Conservation (phyloP, 1,140 invertebrate species). For the Ceratosolen solmsi region DNA sequence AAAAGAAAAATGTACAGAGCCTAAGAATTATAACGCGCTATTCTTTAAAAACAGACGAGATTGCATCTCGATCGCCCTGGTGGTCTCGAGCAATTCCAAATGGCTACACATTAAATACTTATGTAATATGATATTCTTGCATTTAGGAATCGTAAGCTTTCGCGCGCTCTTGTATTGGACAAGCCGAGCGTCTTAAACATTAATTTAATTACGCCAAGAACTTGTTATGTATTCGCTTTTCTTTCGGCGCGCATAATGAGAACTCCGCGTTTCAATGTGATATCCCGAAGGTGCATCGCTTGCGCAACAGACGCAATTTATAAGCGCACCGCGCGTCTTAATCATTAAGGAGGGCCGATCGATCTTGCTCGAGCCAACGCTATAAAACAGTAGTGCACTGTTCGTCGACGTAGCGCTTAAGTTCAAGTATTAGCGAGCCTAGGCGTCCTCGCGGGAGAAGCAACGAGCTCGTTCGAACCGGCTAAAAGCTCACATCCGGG, state of each 20-base stretch:
- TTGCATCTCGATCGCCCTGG: background rate
- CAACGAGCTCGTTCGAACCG: too few relatives aligned
- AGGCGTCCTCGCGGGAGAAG: too few relatives aligned
- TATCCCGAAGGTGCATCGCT: constrained; percentile 1
- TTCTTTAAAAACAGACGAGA: background rate
- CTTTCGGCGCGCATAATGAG: background rate
- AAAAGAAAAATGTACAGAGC: background rate
- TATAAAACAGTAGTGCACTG: background rate
- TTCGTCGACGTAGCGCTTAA: background rate
- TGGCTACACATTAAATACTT: background rate
- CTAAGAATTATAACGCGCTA: background rate
- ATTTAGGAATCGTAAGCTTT: background rate
- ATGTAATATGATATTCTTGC: constrained; percentile 7
- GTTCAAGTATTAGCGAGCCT: too few relatives aligned
- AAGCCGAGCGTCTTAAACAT: background rate
- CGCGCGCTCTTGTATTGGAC: background rate
- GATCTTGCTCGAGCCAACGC: background rate
- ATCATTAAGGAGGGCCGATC: constrained; percentile 1
- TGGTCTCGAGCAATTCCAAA: background rate
- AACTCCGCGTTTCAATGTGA: background rate
- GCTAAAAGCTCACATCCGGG: background rate
- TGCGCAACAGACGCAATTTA: constrained; percentile 9
- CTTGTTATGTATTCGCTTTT: constrained; percentile 8
- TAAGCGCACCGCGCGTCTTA: background rate
- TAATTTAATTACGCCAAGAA: constrained; percentile 17